These are phyloP conservation scores for Etheostoma cragini DNA, from an alignment of 2,113 vertebrate species.

Conservation along the genomic window DNA sequence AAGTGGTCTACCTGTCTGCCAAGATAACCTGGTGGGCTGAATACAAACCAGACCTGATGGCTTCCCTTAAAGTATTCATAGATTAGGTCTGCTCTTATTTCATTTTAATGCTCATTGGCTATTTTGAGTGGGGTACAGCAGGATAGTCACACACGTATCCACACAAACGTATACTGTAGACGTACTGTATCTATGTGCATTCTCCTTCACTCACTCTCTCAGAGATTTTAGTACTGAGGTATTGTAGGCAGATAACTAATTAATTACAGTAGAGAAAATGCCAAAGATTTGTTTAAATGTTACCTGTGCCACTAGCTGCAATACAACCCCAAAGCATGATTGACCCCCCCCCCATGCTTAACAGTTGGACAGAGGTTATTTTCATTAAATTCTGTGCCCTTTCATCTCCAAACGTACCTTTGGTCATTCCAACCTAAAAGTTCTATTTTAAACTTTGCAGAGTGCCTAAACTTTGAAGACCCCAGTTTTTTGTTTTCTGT, in stretches of 20 bases:
- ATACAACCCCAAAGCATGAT: no score
- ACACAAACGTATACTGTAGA: neutral
- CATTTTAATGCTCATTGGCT: conserved; percentile 23
- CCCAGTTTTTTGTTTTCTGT: no score
- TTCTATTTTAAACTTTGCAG: no score
- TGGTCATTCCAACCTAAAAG: no score
- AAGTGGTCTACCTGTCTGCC: conserved; percentile 33
- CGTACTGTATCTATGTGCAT: neutral
- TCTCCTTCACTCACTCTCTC: neutral
- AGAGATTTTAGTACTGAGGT: neutral
- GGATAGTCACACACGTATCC: conserved; percentile 3
- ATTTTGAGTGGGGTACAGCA: conserved; percentile 7
- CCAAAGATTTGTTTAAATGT: neutral
- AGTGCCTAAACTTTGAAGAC: no score
- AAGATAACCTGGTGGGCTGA: conserved; percentile 43
- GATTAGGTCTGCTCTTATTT: conserved; percentile 22
- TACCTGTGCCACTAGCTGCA: no score
- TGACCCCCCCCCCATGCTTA: no score
- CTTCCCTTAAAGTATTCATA: conserved; percentile 1
- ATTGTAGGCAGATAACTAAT: neutral
- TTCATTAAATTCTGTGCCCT: no score
- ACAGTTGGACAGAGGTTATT: no score
- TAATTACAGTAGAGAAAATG: neutral
- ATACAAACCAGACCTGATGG: conserved; percentile 14
- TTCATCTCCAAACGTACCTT: no score